Base-by-base conservation (phyloP, 1,140 invertebrate species). In the Helicoverpa armigera region DNA sequence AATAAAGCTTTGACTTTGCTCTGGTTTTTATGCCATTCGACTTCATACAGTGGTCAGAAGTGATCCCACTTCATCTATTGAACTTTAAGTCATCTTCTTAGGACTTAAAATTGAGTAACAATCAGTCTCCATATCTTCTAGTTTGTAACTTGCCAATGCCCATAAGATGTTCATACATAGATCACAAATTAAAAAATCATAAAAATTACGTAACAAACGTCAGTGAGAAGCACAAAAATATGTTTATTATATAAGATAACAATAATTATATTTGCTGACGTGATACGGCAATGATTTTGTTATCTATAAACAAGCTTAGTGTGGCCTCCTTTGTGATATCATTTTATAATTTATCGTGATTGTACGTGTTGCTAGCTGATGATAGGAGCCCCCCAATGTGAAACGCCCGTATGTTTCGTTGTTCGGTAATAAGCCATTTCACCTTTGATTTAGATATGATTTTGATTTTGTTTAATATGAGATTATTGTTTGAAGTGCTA, bases 241-340 rank as follows among this genome's bases (percentile, higher is more conserved):
- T 51, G 7, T 31, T 31, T 63, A 60, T 5, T 56, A 58, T n/a
- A 73, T 29, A 53, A 73, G 14, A 67, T 56, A 56, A 74, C 10
- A 43, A 72, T 51, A 54, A 31, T n/a, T 16, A 72, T 72, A 31
- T 29, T 50, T 23, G 5, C 50, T 54, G 12, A 51, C n/a, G 16
- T 54, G 5, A 54, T 72, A 23, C 31, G 9, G 51, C 18, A 14
- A 14, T 54, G 51, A 54, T 70, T 54, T 14, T n/a, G 11, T 14
- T 72, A 72, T 72, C 69, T 29, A 1, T 18, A 10, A 50, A 72
- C 31, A 72, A 72, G 23, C 23, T 72, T 72, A n/a, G n/a, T 54
- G 53, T 72, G 48, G 48, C 43, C 48, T 54, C 69, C 16, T 67
- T 43, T 50, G 13, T 16, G 63, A 43, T 67, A 48, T 48, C 0